Percentiles rank a stretch among this genome's conserved stretches.
phyloP scores from a whole-genome alignment of 2,888 invertebrate species.

The Ornithoptera priamus region DNA sequence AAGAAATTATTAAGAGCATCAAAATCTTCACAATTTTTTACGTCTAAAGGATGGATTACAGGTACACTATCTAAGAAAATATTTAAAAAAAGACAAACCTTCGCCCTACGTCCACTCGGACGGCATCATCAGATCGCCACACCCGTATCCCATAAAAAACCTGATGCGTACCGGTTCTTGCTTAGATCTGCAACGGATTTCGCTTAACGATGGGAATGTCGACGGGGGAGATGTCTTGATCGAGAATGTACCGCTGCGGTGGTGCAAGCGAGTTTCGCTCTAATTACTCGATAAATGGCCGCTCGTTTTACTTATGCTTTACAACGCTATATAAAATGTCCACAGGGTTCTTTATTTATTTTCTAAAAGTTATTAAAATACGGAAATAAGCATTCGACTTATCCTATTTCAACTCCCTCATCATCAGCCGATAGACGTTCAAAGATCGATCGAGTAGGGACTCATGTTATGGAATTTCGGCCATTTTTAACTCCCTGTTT shows the following conservation, averaged over 20 bases:
- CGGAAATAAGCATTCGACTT: too few species aligned
- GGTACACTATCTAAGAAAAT: too few species aligned
- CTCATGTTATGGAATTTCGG: too few species aligned
- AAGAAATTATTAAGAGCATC: too few species aligned
- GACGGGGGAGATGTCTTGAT: constrained; percentile 13
- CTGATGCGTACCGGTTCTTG: constrained; percentile 3
- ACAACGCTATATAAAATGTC: background rate
- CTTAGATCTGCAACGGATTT: constrained; percentile 3
- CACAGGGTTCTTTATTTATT: background rate
- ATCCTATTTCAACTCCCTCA: too few species aligned
- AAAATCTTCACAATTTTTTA: too few species aligned
- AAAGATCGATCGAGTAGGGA: too few species aligned
- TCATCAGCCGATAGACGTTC: too few species aligned
- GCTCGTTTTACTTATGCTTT: background rate
- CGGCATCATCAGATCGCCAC: background rate
- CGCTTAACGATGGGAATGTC: constrained; percentile 10
- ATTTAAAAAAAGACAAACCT: background rate
- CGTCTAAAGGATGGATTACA: too few species aligned
- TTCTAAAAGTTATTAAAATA: too few species aligned
- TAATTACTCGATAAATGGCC: constrained; percentile 5
- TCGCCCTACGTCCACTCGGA: background rate
- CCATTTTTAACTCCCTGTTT: too few species aligned
- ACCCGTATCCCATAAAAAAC: background rate
- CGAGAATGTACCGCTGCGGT: background rate
- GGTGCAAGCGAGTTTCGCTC: constrained; percentile 9